Base-by-base conservation (phyloP, 2,797 vertebrate genomes). In the Silurus lanzhouensis region DNA sequence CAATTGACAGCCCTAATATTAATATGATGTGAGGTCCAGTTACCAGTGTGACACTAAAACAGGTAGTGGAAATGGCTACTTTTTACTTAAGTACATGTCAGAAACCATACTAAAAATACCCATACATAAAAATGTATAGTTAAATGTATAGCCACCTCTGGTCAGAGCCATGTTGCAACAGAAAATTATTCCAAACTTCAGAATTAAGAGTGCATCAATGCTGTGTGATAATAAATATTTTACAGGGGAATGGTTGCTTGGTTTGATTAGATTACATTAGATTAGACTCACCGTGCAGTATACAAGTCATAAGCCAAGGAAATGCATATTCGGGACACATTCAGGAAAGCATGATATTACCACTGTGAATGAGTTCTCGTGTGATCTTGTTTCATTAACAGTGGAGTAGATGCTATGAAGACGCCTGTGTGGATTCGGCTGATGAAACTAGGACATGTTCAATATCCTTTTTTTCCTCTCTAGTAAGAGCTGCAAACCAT, bases 381-480 rank as follows among this genome's bases (percentile, higher is more conserved):
- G 60, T 58, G 38, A 63, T 80, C 67, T 67, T 67, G 82, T 75
- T 84, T 89, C 80, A 86, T 86, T 88, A 85, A 82, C 84, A 87
- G 75, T 81, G 82, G 70, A 88, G 80, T 86, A 87, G 64, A 66
- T 52, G 15, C 60, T 52, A 52, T 27, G 81, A 68, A 87, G 55
- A 27, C 31, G 64, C 72, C 31, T 86, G 66, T 46, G 57, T 82
- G 80, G 74, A 82, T 80, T 75, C 58, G 17, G 22, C 19, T 60
- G 44, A 63, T 79, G 74, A 67, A 75, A 55, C 68, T 75, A 25
- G 44, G 20, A 13, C 55, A 52, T n/a, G 57, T 38, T n/a, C 10
- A 10, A 82, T 67, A 27, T 64, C 19, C 20, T n/a, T 64, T 81
- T 74, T 57, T 46, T 70, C 52, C 10, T 8, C 46, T 2, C 27